phyloP scores from a whole-genome alignment of 1,140 invertebrate species.

The honey bee (Apis mellifera) region DNA sequence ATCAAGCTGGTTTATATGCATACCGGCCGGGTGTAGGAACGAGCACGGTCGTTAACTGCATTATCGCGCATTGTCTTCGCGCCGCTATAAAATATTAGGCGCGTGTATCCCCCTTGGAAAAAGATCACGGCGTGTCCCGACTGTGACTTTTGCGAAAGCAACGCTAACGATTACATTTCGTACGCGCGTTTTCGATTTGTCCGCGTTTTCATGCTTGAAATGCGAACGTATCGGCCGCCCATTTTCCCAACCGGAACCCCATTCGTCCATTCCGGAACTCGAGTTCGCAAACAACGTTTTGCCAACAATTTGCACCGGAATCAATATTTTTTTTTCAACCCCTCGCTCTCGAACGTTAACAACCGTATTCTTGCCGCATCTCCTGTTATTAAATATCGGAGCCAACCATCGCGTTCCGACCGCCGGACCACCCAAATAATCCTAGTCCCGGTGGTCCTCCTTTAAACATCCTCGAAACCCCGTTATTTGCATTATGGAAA shows the following conservation, averaged over 20 bases:
- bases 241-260: background rate
- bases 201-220: background rate
- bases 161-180: background rate
- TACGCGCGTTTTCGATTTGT: background rate
- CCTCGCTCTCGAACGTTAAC: slow-evolving; percentile 18
- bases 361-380: slow-evolving; percentile 44
- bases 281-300: no score
- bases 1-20: slow-evolving; percentile 19
- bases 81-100: slow-evolving; percentile 37
- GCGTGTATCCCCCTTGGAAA: slow-evolving; percentile 7
- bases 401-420: background rate
- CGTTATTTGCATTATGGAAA: slow-evolving; percentile 48
- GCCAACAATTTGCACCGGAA: no score
- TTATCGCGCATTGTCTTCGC: slow-evolving; percentile 49
- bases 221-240: no score
- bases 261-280: slow-evolving; percentile 20
- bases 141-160: slow-evolving; percentile 6
- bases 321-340: slow-evolving; percentile 43
- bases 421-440: slow-evolving; percentile 62
- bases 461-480: background rate
- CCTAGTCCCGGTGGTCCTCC: slow-evolving; percentile 28
- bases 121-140: background rate
- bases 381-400: slow-evolving; percentile 65
- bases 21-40: background rate
- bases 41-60: slow-evolving; percentile 9